Conservation (phyloP, 1,140 invertebrate species). For the Hermatobates lingyangjiaoensis region DNA sequence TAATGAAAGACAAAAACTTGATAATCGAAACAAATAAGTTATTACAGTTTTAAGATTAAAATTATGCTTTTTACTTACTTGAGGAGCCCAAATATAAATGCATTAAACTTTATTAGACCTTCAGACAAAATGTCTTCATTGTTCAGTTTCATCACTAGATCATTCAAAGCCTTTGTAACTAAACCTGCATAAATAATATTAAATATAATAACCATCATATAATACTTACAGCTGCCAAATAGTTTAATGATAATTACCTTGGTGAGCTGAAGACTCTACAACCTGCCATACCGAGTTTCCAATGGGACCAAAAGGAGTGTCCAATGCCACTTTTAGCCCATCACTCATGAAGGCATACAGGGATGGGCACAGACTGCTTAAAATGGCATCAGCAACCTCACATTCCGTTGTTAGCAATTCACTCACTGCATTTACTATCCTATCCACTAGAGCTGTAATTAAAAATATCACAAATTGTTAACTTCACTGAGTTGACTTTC, state of each 20-base stretch:
- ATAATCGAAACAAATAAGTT: too few relatives aligned
- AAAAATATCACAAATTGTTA: too few relatives aligned
- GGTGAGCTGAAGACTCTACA: constrained; percentile 70
- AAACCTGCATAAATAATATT: constrained; percentile 29
- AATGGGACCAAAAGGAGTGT: constrained; percentile 69
- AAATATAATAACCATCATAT: neutral
- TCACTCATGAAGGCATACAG: constrained; percentile 65
- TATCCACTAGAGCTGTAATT: neutral
- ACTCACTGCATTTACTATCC: constrained; percentile 13
- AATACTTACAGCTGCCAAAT: neutral
- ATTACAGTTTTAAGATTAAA: too few relatives aligned
- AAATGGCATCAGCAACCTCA: constrained; percentile 39
- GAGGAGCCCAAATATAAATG: constrained; percentile 71
- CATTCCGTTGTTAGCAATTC: constrained; percentile 23
- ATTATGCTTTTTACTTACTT: constrained; percentile 61
- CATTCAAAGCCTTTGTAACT: constrained; percentile 66
- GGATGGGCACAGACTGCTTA: constrained; percentile 60
- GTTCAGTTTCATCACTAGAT: constrained; percentile 67
- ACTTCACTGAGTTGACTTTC: too few relatives aligned
- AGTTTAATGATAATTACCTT: constrained; percentile 40
- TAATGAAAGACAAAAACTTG: too few relatives aligned
- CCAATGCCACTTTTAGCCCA: constrained; percentile 56
- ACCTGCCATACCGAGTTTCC: constrained; percentile 77
- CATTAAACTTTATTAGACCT: constrained; percentile 72
- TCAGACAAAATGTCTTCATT: constrained; percentile 65